A percentile compares a stretch with the other conserved stretches of the same genome.
phyloP scores from a whole-genome alignment of 2,797 vertebrate species.

The Yasuhikotakia modesta region DNA sequence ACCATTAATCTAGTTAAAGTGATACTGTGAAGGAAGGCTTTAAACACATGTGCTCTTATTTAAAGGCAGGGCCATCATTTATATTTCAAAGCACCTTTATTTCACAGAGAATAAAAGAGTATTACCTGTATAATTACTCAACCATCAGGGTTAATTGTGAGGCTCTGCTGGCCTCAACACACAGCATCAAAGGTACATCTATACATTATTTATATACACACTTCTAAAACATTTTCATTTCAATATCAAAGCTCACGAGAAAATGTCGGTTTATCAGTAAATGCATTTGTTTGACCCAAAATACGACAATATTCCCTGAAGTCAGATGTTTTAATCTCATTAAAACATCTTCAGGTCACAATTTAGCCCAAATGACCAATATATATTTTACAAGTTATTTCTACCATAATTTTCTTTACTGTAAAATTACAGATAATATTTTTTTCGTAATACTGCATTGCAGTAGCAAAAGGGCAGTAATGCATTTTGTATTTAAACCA shows the following conservation, averaged over 20 bases:
- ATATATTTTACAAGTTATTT: too few species aligned
- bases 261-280: neutral
- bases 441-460: too few species aligned
- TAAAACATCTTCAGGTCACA: too few species aligned
- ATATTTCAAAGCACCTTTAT: neutral
- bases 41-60: neutral
- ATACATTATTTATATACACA: constrained; percentile 38
- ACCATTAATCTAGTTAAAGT: neutral
- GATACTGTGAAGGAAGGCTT: neutral
- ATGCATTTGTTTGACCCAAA: neutral
- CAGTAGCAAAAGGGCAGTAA: too few species aligned
- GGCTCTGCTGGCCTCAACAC: neutral
- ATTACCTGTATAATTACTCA: constrained; percentile 37
- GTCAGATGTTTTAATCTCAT: neutral
- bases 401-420: too few species aligned
- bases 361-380: too few species aligned
- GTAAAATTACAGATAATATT: too few species aligned
- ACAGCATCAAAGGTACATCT: constrained; percentile 31
- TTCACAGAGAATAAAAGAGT: constrained; percentile 22
- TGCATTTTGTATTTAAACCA: too few species aligned
- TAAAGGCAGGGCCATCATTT: neutral
- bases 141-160: constrained; percentile 9
- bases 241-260: constrained; percentile 1
- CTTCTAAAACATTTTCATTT: neutral
- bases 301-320: neutral